Conservation (phyloP, 2,888 invertebrate genomes). For the Perithous albicinctus region DNA sequence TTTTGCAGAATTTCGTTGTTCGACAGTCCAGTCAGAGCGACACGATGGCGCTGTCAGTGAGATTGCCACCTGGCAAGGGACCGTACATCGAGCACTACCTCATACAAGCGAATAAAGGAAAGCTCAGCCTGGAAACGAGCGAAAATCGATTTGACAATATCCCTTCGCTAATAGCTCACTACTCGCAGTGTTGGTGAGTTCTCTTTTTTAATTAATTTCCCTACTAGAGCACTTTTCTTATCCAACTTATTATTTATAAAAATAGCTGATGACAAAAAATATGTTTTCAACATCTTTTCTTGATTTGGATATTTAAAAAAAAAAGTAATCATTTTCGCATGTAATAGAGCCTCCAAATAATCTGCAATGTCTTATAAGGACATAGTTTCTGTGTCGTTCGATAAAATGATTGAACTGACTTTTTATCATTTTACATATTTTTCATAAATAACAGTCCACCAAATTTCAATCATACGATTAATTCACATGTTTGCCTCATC, state of each 20-base stretch:
- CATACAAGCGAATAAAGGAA: constrained; percentile 93
- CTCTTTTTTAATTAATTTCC: constrained; percentile 3
- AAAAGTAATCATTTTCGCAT: too few species aligned
- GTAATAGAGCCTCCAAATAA: too few species aligned
- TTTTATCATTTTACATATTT: background rate
- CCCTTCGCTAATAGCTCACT: constrained; percentile 96
- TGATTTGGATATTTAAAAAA: too few species aligned
- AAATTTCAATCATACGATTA: background rate
- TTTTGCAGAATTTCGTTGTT: constrained; percentile 94
- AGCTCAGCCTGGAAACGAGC: constrained; percentile 96
- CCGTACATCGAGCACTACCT: constrained; percentile 98
- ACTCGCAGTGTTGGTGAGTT: constrained; percentile 94
- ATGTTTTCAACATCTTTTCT: background rate
- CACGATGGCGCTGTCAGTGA: constrained; percentile 97
- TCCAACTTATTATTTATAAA: background rate
- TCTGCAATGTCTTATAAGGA: too few species aligned
- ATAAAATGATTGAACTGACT: too few species aligned
- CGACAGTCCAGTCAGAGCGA: constrained; percentile 96
- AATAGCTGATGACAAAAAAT: too few species aligned
- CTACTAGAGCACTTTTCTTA: background rate
- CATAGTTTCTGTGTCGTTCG: too few species aligned
- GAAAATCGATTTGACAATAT: constrained; percentile 97
- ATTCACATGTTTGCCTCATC: too few species aligned
- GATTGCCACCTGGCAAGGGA: constrained; percentile 93
- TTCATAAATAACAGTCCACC: background rate